These are phyloP conservation scores for Drosophila setosimentum DNA, from an alignment of 2,888 invertebrate species.

Conservation along the genomic window DNA sequence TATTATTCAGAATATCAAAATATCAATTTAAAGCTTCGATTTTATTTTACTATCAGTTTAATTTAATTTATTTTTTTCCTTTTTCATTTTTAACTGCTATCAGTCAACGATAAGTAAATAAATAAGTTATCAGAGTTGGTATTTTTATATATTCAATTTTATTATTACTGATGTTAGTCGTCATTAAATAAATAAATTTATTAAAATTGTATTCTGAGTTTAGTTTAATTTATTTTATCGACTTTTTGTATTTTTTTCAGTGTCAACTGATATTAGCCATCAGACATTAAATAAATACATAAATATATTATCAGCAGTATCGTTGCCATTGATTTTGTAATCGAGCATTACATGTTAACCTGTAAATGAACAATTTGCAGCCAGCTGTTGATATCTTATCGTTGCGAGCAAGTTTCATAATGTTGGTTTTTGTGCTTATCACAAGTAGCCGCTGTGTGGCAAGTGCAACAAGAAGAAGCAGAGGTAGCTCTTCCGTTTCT, in stretches of 20 bases:
- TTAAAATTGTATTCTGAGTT: not conserved
- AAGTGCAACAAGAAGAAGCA: conserved; percentile 45
- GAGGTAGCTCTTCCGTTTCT: conserved; percentile 55
- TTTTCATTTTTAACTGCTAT: not conserved
- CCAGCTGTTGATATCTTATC: conserved; percentile 56
- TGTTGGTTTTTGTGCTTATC: conserved; percentile 54
- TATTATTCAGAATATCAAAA: too few species aligned
- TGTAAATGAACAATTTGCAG: conserved; percentile 39
- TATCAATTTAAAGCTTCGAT: too few species aligned
- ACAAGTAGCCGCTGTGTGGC: conserved; percentile 28
- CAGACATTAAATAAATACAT: not conserved
- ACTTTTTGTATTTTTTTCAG: not conserved
- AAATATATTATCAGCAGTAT: not conserved
- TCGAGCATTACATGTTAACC: conserved; percentile 64
- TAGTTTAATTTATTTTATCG: not conserved
- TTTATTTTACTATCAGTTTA: too few species aligned
- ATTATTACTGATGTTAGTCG: not conserved
- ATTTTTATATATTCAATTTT: not conserved
- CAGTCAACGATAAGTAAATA: not conserved
- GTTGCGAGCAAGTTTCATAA: conserved; percentile 57
- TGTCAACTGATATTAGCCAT: not conserved
- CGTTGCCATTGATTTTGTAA: conserved; percentile 64
- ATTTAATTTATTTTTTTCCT: not conserved
- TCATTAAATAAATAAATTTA: not conserved
- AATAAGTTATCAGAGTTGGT: not conserved